These are phyloP conservation scores for Ciona savignyi DNA, from an alignment of 23 tunicate species.

Conservation along the genomic window DNA sequence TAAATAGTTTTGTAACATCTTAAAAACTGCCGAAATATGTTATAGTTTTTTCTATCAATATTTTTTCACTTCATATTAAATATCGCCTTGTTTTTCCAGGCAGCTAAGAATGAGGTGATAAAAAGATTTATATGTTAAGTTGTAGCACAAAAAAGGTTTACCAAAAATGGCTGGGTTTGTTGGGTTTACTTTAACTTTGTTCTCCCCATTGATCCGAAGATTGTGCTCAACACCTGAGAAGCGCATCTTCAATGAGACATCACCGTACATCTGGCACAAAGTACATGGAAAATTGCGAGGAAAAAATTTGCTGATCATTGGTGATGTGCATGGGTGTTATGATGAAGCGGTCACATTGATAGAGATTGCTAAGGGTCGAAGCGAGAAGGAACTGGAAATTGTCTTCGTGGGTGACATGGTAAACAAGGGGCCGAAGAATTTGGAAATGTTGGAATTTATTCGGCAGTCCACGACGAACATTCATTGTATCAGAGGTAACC, in stretches of 20 bases:
- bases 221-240: too few species aligned
- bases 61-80: too few species aligned
- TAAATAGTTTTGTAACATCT: too few species aligned
- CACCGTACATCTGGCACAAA: slow-evolving; percentile 52
- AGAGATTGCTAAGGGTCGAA: slow-evolving; percentile 1
- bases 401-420: slow-evolving; percentile 87
- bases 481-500: slow-evolving; percentile 75
- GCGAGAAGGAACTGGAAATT: slow-evolving; percentile 17
- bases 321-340: slow-evolving; percentile 69
- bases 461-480: slow-evolving; percentile 5
- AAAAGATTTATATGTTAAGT: too few species aligned
- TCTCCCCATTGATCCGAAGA: too few species aligned
- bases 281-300: slow-evolving; percentile 27
- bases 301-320: slow-evolving; percentile 45
- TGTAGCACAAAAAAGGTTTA: too few species aligned
- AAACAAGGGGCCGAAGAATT: slow-evolving; percentile 88
- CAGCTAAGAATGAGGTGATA: too few species aligned
- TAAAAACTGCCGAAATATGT: too few species aligned
- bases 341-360: slow-evolving; percentile 33
- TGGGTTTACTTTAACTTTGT: too few species aligned
- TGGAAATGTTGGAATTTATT: slow-evolving; percentile 38
- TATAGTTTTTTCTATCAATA: too few species aligned
- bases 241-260: slow-evolving; percentile 13
- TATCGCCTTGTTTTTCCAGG: too few species aligned
- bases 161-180: too few species aligned